These are phyloP conservation scores for Tribolium castaneum DNA, from an alignment of 1,140 invertebrate species.

Conservation along the genomic window DNA sequence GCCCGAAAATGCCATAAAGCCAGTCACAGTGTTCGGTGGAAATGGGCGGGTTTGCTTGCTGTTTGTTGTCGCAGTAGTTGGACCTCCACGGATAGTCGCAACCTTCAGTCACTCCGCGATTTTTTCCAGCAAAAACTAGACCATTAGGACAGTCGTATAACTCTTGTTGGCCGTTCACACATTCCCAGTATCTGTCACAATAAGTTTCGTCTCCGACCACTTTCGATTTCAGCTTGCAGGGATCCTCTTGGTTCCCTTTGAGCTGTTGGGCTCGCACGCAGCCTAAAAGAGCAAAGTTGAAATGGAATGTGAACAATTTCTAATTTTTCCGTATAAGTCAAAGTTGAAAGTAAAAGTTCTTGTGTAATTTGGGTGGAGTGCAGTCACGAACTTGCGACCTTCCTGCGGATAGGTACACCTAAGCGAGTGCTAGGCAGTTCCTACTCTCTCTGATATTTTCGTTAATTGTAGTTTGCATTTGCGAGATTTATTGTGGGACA, in stretches of 20 bases:
- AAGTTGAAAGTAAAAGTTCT: slow-evolving; percentile 44
- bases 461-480: slow-evolving; percentile 4
- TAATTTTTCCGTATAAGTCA: slow-evolving; percentile 32
- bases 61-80: slow-evolving; percentile 84
- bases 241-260: slow-evolving; percentile 72
- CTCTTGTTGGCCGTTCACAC: slow-evolving; percentile 79
- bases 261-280: slow-evolving; percentile 63
- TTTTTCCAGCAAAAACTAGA: slow-evolving; percentile 87
- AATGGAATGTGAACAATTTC: background rate
- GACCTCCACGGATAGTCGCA: slow-evolving; percentile 91
- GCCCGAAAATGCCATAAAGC: slow-evolving; percentile 93
- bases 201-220: slow-evolving; percentile 82
- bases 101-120: slow-evolving; percentile 85
- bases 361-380: slow-evolving; percentile 29
- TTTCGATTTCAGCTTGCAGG: slow-evolving; percentile 80
- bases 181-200: slow-evolving; percentile 91
- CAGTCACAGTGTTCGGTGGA: slow-evolving; percentile 90
- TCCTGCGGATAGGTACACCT: background rate
- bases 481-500: background rate
- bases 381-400: slow-evolving; percentile 19
- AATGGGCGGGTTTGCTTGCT: slow-evolving; percentile 83
- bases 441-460: slow-evolving; percentile 9
- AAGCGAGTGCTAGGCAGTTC: background rate
- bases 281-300: slow-evolving; percentile 38
- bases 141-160: slow-evolving; percentile 92